phyloP scores from a whole-genome alignment of 2,888 invertebrate genomes.

The Parnassius glacialis region DNA sequence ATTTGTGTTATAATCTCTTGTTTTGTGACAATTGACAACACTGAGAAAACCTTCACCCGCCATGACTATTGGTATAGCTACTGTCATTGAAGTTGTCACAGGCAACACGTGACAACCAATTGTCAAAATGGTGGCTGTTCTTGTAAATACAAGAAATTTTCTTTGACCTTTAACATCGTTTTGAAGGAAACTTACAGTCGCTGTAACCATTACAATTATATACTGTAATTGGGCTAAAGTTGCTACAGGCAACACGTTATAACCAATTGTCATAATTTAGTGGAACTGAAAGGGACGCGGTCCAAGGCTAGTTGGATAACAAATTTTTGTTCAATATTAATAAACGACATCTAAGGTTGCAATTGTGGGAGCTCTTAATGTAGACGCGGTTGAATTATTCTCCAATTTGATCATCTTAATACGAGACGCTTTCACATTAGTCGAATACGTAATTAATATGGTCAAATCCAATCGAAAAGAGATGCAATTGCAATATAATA shows the following conservation, averaged over 20 bases:
- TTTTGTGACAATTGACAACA: no score
- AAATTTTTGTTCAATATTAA: conserved; percentile 79
- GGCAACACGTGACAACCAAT: no score
- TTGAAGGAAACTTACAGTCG: conserved; percentile 47
- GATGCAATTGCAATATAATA: neutral
- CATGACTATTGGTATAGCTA: no score
- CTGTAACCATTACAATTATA: conserved; percentile 54
- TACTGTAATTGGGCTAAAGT: conserved; percentile 34
- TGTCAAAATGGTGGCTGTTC: no score
- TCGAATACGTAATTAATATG: conserved; percentile 44
- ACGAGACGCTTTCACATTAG: conserved; percentile 62
- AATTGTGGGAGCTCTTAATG: conserved; percentile 66
- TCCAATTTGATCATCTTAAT: conserved; percentile 45
- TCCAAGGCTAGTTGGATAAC: conserved; percentile 77
- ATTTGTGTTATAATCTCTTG: no score
- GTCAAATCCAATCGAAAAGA: conserved; percentile 53
- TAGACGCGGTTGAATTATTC: conserved; percentile 61
- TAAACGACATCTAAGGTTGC: conserved; percentile 68
- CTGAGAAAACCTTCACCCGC: no score
- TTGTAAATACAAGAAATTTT: no score
- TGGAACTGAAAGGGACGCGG: conserved; percentile 75
- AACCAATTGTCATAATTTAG: conserved; percentile 76
- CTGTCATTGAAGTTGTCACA: no score
- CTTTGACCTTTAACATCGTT: conserved; percentile 2
- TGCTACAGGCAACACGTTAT: conserved; percentile 69